Evolutionary conservation across 2,113 vertebrate species (phyloP), one percentile per base, ranked within the genome.

Genomic region (Ammodytes dubius): DNA sequence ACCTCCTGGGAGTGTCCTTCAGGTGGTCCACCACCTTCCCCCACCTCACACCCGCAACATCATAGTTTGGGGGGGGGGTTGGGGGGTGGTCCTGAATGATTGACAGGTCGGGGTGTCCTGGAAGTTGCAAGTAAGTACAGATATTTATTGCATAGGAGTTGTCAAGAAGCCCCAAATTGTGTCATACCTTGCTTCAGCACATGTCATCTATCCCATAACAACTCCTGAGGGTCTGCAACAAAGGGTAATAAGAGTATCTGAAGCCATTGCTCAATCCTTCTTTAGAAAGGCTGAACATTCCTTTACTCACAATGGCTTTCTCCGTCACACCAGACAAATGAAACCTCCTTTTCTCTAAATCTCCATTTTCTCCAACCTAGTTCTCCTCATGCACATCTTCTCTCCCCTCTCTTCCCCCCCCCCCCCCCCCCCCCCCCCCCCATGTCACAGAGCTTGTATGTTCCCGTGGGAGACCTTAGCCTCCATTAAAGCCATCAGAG

Each of bases 1-100:
- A 88, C 83, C 91, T 57, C 72, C 88, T 82, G 17, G 49, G 45
- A 60, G 83, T 83, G 97, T 97, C 98, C 98, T 99, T 99, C 96
- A 97, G 95, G 94, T 87, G 88, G 46, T 79, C 88, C 93, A 19
- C 42, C 49, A 3, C 8, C 17, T 19, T 12, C n/a, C 91, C 85
- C 72, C 43, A 27, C 53, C 47, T 39, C 35, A 58, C 61, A 35
- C 43, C 37, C 11, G 58, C 43, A 70, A 19, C 14, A n/a, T 57
- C 17, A 70, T 17, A 54, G 39, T 67, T 49, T 37, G 4, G 27
- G 43, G 39, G 56, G 57, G 11, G 27, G 27, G 27, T n/a, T n/a
- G n/a, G n/a, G n/a, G n/a, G n/a, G n/a, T n/a, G 43, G 52, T 6
- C 63, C 59, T 67, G n/a, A 56, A 67, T 65, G 37, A 61, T 7